Evolutionary conservation across 2,888 invertebrate species (phyloP), one percentile per base, ranked within the genome.

Genomic region (Mylabris sibirica): DNA sequence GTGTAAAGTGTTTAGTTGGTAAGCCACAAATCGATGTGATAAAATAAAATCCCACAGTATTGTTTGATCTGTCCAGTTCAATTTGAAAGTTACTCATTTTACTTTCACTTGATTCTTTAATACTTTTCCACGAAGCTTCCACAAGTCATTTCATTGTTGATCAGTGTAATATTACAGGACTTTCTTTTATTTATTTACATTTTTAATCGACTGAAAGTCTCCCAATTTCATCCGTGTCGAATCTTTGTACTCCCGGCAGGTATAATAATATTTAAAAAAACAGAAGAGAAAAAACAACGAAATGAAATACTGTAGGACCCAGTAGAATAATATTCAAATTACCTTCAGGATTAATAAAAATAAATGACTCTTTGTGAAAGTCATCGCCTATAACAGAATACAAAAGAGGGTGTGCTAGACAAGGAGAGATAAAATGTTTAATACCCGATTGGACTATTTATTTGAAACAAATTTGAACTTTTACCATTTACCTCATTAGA

Each of bases 311-410:
- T 44, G 49, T 49, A 9, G 49, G 20, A 49, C 49, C 49, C 49
- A 11, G 11, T n/a, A 60, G 34, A 60, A 49, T 65, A 65, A 61
- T 65, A 65, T 65, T 53, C 65, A 60, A 44, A 65, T 65, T 65
- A 62, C 61, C 44, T 66, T 57, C 38, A 17, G 60, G 66, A 66
- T 66, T 66, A 66, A 66, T 66, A 66, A 66, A 66, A 66, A 66
- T 66, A 66, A 66, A 66, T 66, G 49, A 57, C 62, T 66, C 61
- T 62, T 66, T 20, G 66, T 17, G 62, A 22, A 22, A 61, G 60
- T 66, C 35, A 44, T 20, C 12, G 35, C 34, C 6, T 60, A 4
- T 34, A 20, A 17, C 41, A 17, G 9, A 22, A 49, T 20, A 49
- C 20, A 20, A 38, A 38, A 41, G 0, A 41, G n/a, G 5, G n/a